phyloP scores from a whole-genome alignment of 2,888 invertebrate species.

The Eurois occulta region DNA sequence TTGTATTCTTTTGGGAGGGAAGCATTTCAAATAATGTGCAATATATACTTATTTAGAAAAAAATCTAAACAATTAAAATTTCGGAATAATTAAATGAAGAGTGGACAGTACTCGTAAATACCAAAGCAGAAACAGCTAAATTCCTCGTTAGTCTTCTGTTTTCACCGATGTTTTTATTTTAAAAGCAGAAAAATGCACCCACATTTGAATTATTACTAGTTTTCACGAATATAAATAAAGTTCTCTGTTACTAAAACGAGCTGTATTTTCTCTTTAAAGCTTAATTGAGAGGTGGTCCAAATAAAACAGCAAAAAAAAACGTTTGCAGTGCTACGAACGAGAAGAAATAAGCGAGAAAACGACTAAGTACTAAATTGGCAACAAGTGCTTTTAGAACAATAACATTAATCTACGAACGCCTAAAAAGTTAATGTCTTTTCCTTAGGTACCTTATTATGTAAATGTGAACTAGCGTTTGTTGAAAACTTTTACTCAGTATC shows the following conservation, averaged over 20 bases:
- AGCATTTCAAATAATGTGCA: background rate
- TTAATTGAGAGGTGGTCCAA: conserved; percentile 25
- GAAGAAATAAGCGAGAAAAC: conserved; percentile 1
- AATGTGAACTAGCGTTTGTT: background rate
- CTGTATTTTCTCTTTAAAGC: conserved; percentile 30
- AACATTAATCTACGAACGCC: background rate
- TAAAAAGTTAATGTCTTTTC: background rate
- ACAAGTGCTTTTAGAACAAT: conserved; percentile 9
- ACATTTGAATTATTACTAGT: background rate
- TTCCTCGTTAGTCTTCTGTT: background rate
- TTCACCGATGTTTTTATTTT: background rate
- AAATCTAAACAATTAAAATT: too few species aligned
- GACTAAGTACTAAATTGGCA: conserved; percentile 4
- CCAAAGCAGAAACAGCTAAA: background rate
- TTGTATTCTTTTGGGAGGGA: background rate
- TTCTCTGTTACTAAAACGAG: background rate
- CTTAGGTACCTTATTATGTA: conserved; percentile 4
- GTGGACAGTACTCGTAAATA: background rate
- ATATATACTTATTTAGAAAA: too few species aligned
- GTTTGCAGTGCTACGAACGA: conserved; percentile 21
- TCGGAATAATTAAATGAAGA: conserved; percentile 1
- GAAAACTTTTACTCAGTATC: background rate
- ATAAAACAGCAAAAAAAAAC: conserved; percentile 50
- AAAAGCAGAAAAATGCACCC: background rate
- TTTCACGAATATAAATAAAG: background rate